These are phyloP conservation scores for Dascyllus trimaculatus DNA, from an alignment of 2,113 vertebrate genomes.

Conservation along the genomic window DNA sequence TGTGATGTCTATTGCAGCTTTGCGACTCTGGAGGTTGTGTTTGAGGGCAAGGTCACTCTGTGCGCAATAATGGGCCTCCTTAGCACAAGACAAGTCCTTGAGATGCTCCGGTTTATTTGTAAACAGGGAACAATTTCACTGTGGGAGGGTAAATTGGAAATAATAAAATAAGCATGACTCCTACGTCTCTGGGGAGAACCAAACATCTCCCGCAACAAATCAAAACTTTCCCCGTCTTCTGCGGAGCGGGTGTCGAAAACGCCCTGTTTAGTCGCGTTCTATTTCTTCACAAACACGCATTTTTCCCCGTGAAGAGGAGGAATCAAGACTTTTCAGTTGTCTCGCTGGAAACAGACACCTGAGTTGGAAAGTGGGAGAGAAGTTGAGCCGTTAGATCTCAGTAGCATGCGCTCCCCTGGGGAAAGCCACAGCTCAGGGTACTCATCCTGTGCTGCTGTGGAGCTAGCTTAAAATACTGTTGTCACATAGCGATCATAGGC, in stretches of 20 bases:
- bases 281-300: conserved; percentile 83
- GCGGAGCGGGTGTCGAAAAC: conserved; percentile 68
- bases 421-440: conserved; percentile 74
- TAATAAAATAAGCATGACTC: conserved; percentile 74
- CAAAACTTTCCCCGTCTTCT: conserved; percentile 76
- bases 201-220: conserved; percentile 79
- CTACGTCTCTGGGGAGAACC: conserved; percentile 78
- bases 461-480: conserved; percentile 79
- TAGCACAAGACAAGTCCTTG: conserved; percentile 11
- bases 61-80: not conserved
- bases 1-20: no score
- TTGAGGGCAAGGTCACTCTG: not conserved
- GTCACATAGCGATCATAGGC: conserved; percentile 80
- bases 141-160: conserved; percentile 62
- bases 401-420: conserved; percentile 73
- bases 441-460: conserved; percentile 65
- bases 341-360: conserved; percentile 79
- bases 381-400: conserved; percentile 83
- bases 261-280: conserved; percentile 83
- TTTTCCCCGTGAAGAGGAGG: conserved; percentile 77
- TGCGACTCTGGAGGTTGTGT: not conserved
- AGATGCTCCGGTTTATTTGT: conserved; percentile 41
- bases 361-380: conserved; percentile 81
- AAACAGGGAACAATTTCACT: conserved; percentile 53
- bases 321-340: conserved; percentile 84